Conservation (phyloP, 2,797 vertebrate genomes). For the Sebastes goodei region DNA sequence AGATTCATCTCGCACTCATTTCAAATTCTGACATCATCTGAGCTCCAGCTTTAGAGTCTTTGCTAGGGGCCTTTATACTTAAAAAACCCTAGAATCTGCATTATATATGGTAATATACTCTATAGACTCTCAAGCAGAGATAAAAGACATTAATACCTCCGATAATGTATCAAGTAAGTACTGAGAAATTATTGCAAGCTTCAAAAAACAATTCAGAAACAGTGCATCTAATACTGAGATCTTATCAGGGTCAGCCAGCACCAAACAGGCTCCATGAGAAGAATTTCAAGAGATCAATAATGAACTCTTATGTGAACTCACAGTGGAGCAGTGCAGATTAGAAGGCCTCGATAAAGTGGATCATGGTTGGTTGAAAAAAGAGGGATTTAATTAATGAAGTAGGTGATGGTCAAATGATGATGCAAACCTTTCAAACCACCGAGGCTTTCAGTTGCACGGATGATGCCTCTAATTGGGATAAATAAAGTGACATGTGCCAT, state of each 20-base stretch:
- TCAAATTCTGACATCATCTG: slow-evolving; percentile 71
- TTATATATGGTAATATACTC: slow-evolving; percentile 44
- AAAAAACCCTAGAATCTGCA: slow-evolving; percentile 29
- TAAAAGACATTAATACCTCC: slow-evolving; percentile 6
- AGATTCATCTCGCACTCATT: slow-evolving; percentile 55
- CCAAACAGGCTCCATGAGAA: slow-evolving; percentile 62
- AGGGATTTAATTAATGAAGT: slow-evolving; percentile 51
- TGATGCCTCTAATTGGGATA: slow-evolving; percentile 4
- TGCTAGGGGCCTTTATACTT: slow-evolving; percentile 32
- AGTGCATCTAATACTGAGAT: slow-evolving; percentile 12
- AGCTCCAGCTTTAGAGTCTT: slow-evolving; percentile 32
- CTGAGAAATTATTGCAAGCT: slow-evolving; percentile 2
- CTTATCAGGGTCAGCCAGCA: slow-evolving; percentile 20
- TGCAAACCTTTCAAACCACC: slow-evolving; percentile 30
- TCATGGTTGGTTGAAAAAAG: slow-evolving; percentile 30
- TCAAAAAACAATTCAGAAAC: slow-evolving; percentile 25
- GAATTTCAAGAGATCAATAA: slow-evolving; percentile 69
- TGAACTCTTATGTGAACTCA: slow-evolving; percentile 63
- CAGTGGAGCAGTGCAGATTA: slow-evolving; percentile 69
- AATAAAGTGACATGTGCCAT: background rate
- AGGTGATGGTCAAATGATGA: slow-evolving; percentile 47
- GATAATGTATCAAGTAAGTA: background rate
- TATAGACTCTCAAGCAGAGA: slow-evolving; percentile 16
- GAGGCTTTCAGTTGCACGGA: background rate
- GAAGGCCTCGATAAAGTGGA: slow-evolving; percentile 57